Evolutionary conservation across 2,888 invertebrate species (phyloP).

Genomic region (Octonoba sinensis): DNA sequence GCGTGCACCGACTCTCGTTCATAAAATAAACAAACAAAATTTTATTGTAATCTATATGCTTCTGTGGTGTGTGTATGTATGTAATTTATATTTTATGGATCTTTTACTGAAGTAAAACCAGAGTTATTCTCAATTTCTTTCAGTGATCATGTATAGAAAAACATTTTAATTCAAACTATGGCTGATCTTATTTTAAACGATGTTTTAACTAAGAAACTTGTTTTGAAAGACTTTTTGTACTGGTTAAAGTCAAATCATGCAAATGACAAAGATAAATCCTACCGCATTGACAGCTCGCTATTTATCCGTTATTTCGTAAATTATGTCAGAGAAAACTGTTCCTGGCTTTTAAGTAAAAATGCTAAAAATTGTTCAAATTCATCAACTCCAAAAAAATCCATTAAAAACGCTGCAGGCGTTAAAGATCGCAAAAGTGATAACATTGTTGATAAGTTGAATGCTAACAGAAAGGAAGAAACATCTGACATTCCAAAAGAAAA

Average conservation of each 20-base stretch:
- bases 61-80: too few species aligned
- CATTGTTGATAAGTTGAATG: background rate
- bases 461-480: background rate
- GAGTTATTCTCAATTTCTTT: too few species aligned
- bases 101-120: too few species aligned
- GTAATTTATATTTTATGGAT: too few species aligned
- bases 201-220: conserved; percentile 2
- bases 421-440: background rate
- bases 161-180: conserved; percentile 5
- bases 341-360: conserved; percentile 24
- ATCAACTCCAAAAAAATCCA: background rate
- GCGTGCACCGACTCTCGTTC: too few species aligned
- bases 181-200: conserved; percentile 15
- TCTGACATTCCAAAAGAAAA: background rate
- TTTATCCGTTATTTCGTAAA: conserved; percentile 44
- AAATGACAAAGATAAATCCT: background rate
- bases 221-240: background rate
- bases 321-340: conserved; percentile 41
- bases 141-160: too few species aligned
- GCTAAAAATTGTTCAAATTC: conserved; percentile 1
- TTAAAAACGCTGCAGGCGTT: background rate
- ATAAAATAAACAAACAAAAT: too few species aligned
- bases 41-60: too few species aligned
- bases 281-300: conserved; percentile 1
- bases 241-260: conserved; percentile 31